Evolutionary conservation across 2,888 invertebrate genomes (phyloP), one percentile per base, ranked within the genome.

Genomic region (Caenorhabditis becei): DNA sequence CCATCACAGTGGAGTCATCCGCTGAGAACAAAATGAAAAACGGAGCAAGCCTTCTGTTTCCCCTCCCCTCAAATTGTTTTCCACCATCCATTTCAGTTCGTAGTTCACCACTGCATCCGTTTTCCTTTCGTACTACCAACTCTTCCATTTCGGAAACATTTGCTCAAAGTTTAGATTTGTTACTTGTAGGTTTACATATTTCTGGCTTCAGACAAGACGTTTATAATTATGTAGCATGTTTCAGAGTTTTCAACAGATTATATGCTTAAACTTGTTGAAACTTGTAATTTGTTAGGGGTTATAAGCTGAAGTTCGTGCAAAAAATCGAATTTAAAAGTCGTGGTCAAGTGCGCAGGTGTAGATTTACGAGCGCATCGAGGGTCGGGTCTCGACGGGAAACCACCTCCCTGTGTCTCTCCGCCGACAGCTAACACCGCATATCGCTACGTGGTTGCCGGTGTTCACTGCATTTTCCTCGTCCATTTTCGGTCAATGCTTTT

Each of bases 361-460:
- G 75, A 77, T 77, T 77, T 77, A 77, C 75, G 75, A 67, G 75
- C 53, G 54, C 41, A 18, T 18, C 28, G 62, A 59, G 65, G 53
- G 41, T 24, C 63, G 79, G 79, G 79, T 79, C 79, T 79, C 66
- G 79, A 54, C 49, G 54, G 62, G 79, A 74, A 62, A 62, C 63
- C 69, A 18, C 59, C 28, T 54, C 24, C 24, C 37, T 44, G 26
- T 20, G 41, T 74, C 74, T 66, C 74, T 63, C 18, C 44, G 35
- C 71, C 70, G 70, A 61, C 61, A 59, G 74, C 63, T 51, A 53
- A 41, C 66, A 66, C 65, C 58, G 61, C 59, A 63, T 61, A 63
- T 77, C 70, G 78, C 78, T 79, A 79, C 79, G 79, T 79, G 79
- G 79, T 79, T 71, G 56, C 28, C 51, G 59, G 69, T 37, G 74